A percentile compares a stretch with the other conserved stretches of the same genome.
phyloP scores from a whole-genome alignment of 2,888 invertebrate species.

The Tachina grossa region DNA sequence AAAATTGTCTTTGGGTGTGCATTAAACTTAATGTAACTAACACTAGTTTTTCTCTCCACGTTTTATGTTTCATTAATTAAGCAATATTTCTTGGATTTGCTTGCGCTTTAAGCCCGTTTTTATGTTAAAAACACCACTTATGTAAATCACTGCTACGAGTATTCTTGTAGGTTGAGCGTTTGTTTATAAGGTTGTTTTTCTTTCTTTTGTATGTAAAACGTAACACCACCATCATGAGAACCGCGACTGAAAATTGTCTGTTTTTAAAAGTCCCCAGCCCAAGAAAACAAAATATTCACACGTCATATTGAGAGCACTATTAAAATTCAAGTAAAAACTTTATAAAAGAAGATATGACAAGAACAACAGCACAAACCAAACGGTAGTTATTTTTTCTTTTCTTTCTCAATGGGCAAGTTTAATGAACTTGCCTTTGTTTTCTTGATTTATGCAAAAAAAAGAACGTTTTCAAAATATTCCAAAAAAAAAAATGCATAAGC shows the following conservation, averaged over 20 bases:
- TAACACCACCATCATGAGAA: background rate
- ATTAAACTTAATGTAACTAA: background rate
- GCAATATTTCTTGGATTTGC: constrained; percentile 7
- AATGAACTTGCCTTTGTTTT: constrained; percentile 25
- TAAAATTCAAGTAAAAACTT: constrained; percentile 5
- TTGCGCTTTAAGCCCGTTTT: constrained; percentile 20
- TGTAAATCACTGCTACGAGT: background rate
- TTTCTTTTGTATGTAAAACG: background rate
- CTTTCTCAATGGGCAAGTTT: constrained; percentile 21
- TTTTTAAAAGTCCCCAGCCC: background rate
- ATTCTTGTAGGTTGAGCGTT: background rate
- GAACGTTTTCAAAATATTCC: background rate
- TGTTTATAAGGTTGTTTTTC: background rate
- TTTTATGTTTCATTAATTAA: constrained; percentile 14
- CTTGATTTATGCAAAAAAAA: background rate
- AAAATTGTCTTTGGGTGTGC: constrained; percentile 1
- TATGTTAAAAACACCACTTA: background rate
- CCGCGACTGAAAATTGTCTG: background rate
- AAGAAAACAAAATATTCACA: constrained; percentile 40
- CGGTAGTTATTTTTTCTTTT: constrained; percentile 23
- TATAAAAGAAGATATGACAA: constrained; percentile 24
- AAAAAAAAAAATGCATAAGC: too few species aligned
- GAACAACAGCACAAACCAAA: background rate
- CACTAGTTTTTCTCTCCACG: constrained; percentile 9
- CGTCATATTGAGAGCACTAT: constrained; percentile 33